Evolutionary conservation across 2,113 vertebrate species (phyloP).

Genomic region (Myotis brandtii): DNA sequence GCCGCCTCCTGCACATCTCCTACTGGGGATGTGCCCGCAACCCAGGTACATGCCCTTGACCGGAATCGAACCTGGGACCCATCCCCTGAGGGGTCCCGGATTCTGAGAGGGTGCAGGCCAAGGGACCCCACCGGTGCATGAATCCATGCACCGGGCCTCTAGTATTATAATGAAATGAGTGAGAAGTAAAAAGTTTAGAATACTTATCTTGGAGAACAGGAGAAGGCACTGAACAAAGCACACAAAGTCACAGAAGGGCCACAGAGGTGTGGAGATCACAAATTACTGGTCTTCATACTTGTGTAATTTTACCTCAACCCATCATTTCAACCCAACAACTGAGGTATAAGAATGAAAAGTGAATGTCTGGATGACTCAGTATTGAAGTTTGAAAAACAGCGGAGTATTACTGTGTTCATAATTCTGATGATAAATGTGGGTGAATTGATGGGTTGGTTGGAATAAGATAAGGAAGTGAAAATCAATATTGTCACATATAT

Average conservation of each 20-base stretch:
- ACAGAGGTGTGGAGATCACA: neutral
- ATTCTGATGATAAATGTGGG: neutral
- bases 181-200: neutral
- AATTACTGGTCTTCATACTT: neutral
- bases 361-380: neutral
- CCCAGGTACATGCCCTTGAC: too few relatives aligned
- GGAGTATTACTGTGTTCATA: neutral
- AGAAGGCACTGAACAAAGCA: neutral
- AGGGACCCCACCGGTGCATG: too few relatives aligned
- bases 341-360: constrained; percentile 11
- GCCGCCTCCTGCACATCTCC: too few relatives aligned
- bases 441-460: neutral
- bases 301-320: neutral
- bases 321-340: neutral
- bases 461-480: constrained; percentile 35
- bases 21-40: too few relatives aligned
- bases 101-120: too few relatives aligned
- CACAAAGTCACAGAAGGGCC: neutral
- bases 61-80: too few relatives aligned
- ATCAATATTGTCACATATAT: neutral
- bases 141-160: too few relatives aligned
- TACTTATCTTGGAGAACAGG: neutral
- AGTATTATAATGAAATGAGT: neutral
- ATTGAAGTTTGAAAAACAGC: neutral
- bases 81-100: too few relatives aligned